phyloP scores from a whole-genome alignment of 2,113 vertebrate species.

The Anser cygnoides region DNA sequence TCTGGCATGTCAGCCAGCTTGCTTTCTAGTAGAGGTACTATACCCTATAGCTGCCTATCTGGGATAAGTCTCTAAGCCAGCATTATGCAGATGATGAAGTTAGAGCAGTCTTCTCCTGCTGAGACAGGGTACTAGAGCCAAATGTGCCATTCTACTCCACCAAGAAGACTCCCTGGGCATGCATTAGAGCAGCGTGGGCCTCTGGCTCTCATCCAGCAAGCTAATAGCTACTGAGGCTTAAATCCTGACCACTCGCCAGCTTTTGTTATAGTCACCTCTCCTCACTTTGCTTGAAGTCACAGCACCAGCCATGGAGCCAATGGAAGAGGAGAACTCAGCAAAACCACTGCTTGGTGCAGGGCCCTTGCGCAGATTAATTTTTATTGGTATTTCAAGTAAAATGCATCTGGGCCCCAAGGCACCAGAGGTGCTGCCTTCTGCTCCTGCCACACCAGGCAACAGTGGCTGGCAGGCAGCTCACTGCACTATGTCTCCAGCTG shows the following conservation, averaged over 20 bases:
- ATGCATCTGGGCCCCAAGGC: not conserved
- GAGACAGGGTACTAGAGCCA: not conserved
- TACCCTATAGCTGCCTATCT: not conserved
- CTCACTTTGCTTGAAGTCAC: not conserved
- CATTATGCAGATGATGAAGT: not conserved
- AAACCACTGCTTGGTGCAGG: not conserved
- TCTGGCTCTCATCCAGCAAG: accelerated
- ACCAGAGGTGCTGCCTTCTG: accelerated
- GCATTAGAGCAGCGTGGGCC: accelerated
- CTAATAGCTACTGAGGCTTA: accelerated
- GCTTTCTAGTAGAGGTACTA: not conserved
- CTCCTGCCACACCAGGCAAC: not conserved
- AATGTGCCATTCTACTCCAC: not conserved
- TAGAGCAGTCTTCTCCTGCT: not conserved
- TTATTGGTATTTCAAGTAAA: not conserved
- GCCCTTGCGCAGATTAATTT: not conserved
- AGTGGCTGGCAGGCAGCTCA: accelerated
- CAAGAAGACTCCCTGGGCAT: not conserved
- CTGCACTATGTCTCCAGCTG: not conserved
- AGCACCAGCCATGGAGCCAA: not conserved
- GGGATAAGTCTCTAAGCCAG: not conserved
- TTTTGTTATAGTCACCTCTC: not conserved
- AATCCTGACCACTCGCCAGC: not conserved
- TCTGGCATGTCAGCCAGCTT: not conserved
- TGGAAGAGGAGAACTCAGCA: not conserved